phyloP scores from a whole-genome alignment of 2,113 vertebrate species.

The Phaethornis superciliosus region DNA sequence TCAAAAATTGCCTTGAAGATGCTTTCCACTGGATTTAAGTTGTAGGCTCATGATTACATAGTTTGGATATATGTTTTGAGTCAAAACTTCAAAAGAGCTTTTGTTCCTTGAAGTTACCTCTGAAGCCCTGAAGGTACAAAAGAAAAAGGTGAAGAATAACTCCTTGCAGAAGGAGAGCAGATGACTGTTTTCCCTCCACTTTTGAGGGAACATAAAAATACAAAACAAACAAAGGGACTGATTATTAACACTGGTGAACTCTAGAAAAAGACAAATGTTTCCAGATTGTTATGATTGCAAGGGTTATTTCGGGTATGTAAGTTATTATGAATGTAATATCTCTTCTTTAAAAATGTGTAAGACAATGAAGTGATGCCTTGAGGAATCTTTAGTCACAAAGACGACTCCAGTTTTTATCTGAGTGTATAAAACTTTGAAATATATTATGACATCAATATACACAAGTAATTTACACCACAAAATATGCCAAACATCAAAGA shows the following conservation, averaged over 20 bases:
- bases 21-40: not conserved
- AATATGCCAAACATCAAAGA: not conserved
- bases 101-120: not conserved
- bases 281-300: not conserved
- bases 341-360: not conserved
- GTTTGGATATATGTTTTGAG: not conserved
- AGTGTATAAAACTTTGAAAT: not conserved
- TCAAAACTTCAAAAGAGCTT: not conserved
- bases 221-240: not conserved
- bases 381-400: not conserved
- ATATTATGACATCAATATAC: not conserved
- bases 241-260: not conserved
- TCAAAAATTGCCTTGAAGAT: not conserved
- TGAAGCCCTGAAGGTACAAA: not conserved
- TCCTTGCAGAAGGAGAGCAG: not conserved
- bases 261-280: not conserved
- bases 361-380: not conserved
- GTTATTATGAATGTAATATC: not conserved
- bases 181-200: not conserved
- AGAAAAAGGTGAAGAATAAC: not conserved
- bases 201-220: not conserved
- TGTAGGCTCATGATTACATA: not conserved
- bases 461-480: rapidly evolving
- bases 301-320: not conserved
- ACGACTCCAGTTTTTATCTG: not conserved